Base-by-base conservation (phyloP, 2,113 vertebrate species). In the Ptyas mucosa region DNA sequence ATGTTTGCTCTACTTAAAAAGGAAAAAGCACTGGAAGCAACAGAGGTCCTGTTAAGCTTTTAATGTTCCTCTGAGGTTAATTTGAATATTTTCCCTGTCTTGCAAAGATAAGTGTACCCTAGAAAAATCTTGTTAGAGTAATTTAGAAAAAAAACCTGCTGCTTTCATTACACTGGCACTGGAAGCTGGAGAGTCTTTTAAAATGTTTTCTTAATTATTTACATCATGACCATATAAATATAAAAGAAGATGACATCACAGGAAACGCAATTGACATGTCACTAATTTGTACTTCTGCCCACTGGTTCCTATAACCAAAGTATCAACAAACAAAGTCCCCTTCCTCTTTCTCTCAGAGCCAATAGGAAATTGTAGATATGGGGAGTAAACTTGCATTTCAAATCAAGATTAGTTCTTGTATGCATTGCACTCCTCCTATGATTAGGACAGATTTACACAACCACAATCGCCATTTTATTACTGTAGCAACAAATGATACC, bases 1-100 rank as follows among this genome's bases (percentile, higher is more conserved):
- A 92, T 95, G 69, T 51, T 94, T 89, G 57, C 24, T 92, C 91
- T 85, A 93, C 58, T 52, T 90, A 89, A 92, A 81, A 93, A 94
- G 91, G 92, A 94, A 53, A 57, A 3, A 91, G 92, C 52, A 58
- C 39, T 61, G 4, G 23, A 43, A 81, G 89, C 24, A 90, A 0
- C 29, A 46, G 52, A 92, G 91, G 61, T 9, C 15, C 20, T 61
- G 88, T 69, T 94, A 52, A 39, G 90, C n/a, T 89, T 92, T 95
- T 90, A 51, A 54, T 69, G 88, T 93, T 75, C 55, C 51, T 87
- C 58, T 18, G 34, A 57, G n/a, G 1, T 93, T 94, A 88, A 57
- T 0, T 61, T 85, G 55, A 86, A 23, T 86, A 51, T 93, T 91
- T 75, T 58, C 64, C 89, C 23, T 87, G n/a, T 12, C 88, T 93